These are phyloP conservation scores for Syncerus caffer DNA, from an alignment of 2,797 vertebrate species.

Conservation along the genomic window DNA sequence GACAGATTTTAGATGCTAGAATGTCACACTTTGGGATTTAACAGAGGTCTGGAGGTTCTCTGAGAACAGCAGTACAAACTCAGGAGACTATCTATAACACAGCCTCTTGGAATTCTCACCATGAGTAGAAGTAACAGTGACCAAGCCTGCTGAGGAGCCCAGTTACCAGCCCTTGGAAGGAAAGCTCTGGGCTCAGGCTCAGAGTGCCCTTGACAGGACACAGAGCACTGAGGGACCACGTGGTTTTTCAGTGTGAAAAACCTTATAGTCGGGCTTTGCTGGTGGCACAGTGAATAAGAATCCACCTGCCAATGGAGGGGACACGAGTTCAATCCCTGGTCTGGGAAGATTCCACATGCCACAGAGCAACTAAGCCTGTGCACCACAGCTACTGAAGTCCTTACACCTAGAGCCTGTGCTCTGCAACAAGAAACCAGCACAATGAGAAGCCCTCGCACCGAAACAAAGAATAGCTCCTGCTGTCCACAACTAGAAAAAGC, in stretches of 20 bases:
- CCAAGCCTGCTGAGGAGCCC: background rate
- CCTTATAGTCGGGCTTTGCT: background rate
- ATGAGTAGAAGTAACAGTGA: too few species aligned
- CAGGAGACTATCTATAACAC: background rate
- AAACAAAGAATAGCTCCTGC: background rate
- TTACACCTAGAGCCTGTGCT: background rate
- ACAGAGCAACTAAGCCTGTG: background rate
- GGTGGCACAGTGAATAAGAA: background rate
- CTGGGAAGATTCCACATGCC: background rate
- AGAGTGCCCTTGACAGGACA: background rate
- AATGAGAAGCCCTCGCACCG: accelerated
- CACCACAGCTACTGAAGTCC: background rate
- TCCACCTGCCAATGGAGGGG: background rate
- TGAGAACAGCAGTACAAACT: background rate
- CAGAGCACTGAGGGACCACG: background rate
- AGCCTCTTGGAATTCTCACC: background rate
- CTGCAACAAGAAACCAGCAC: background rate
- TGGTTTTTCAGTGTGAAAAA: background rate
- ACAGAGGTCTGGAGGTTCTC: accelerated
- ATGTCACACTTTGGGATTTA: background rate
- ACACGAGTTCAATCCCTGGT: background rate
- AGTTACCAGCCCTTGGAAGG: background rate
- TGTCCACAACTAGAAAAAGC: background rate
- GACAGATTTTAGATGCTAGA: background rate
- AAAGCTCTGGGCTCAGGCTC: background rate